A percentile compares a stretch with the other conserved stretches of the same genome.
phyloP scores from a whole-genome alignment of 2,113 vertebrate genomes.

The Cyprinus carpio region DNA sequence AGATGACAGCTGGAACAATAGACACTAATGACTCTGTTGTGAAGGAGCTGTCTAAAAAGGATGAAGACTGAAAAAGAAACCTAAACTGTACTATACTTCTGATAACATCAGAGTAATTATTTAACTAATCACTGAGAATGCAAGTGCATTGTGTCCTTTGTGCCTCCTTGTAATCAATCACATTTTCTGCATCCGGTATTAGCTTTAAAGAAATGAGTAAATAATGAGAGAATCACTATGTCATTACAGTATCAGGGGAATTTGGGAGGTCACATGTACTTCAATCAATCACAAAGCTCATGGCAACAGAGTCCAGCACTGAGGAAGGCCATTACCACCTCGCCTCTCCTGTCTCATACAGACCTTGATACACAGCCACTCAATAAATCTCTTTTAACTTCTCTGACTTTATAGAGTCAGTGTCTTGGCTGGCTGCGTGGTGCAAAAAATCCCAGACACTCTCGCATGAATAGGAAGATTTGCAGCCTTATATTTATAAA shows the following conservation, averaged over 20 bases:
- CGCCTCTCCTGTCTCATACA: slow-evolving; percentile 28
- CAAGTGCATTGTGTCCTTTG: neutral
- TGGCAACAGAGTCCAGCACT: neutral
- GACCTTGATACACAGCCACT: slow-evolving; percentile 37
- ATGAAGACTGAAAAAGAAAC: neutral
- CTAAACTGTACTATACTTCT: too few species aligned
- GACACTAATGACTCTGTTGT: neutral
- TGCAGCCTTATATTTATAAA: slow-evolving; percentile 6
- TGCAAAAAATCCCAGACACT: neutral
- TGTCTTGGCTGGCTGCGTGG: neutral
- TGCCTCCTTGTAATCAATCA: neutral
- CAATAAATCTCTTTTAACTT: slow-evolving; percentile 42
- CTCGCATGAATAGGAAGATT: neutral
- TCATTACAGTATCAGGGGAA: neutral
- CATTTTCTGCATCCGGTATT: neutral
- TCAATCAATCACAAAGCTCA: slow-evolving; percentile 32
- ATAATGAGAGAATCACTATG: neutral
- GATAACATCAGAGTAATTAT: neutral
- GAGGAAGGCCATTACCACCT: slow-evolving; percentile 21
- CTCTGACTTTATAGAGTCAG: slow-evolving; percentile 21
- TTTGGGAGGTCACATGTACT: slow-evolving; percentile 25
- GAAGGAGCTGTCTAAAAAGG: neutral
- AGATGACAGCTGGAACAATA: neutral
- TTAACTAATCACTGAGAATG: neutral
- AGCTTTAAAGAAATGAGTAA: neutral